Conservation (phyloP, 1,140 invertebrate species). For the Paraescarpia echinospica region DNA sequence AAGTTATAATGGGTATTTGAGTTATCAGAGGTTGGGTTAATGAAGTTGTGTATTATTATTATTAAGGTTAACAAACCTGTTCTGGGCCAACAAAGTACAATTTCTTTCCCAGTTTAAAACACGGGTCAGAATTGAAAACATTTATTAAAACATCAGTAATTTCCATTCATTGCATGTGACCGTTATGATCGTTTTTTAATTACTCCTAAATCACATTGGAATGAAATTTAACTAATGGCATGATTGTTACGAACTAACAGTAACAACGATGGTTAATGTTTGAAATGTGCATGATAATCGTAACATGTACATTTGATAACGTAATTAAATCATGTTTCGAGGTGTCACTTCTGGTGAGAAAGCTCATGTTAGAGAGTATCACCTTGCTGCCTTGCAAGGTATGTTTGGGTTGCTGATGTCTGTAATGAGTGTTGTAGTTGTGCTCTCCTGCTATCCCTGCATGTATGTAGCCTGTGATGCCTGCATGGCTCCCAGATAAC, state of each 20-base stretch:
- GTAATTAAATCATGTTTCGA: background rate
- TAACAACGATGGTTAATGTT: background rate
- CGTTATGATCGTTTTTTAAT: background rate
- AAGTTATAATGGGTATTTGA: background rate
- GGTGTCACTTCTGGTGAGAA: background rate
- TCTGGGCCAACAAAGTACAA: background rate
- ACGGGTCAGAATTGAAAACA: background rate
- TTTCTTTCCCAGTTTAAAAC: background rate
- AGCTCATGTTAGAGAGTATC: background rate
- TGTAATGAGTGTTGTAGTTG: background rate
- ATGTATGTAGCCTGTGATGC: background rate
- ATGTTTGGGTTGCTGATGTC: background rate
- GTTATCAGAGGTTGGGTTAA: background rate
- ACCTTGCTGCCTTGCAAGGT: conserved; percentile 3
- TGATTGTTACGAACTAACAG: background rate
- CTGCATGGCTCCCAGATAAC: background rate
- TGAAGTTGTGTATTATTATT: background rate
- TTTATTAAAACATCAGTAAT: background rate
- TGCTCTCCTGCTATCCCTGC: background rate
- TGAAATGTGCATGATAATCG: background rate
- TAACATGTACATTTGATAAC: background rate
- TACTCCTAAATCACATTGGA: background rate
- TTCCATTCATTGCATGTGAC: background rate
- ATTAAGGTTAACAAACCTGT: background rate
- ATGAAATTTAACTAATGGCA: background rate